A percentile compares a stretch with the other conserved stretches of the same genome.
Evolutionary conservation across 2,888 invertebrate species (phyloP).

Genomic region (Xylophagus ater): DNA sequence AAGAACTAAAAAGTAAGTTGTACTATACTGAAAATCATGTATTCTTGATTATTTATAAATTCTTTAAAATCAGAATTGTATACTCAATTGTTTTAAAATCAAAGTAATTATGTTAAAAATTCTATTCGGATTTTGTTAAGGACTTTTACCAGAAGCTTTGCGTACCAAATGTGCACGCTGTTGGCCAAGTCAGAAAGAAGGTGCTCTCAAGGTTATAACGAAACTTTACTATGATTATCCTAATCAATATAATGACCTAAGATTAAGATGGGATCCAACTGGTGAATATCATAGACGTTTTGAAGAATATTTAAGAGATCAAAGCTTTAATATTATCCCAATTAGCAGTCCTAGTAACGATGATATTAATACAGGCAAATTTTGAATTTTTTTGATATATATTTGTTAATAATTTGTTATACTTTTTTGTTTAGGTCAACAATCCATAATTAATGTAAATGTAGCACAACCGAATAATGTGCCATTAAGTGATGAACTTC

Average conservation of each 20-base stretch:
- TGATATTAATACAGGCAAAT: conserved; percentile 12
- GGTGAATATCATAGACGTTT: conserved; percentile 49
- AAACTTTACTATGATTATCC: conserved; percentile 51
- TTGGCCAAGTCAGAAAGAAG: conserved; percentile 52
- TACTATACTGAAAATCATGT: not conserved
- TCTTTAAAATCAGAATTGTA: no score
- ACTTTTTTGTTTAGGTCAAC: no score
- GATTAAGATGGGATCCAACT: conserved; percentile 58
- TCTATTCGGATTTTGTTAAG: conserved; percentile 37
- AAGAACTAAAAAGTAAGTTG: conserved; percentile 59
- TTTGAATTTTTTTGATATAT: no score
- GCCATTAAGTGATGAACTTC: no score
- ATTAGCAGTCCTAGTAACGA: conserved; percentile 16
- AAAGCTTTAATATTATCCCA: conserved; percentile 23
- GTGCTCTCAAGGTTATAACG: conserved; percentile 56
- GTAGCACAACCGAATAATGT: no score
- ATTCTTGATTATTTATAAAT: no score
- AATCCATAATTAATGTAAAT: no score
- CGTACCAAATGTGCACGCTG: conserved; percentile 54
- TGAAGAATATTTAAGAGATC: conserved; percentile 30
- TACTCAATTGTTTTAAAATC: not conserved
- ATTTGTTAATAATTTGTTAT: no score
- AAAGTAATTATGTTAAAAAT: not conserved
- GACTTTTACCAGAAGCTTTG: conserved; percentile 58
- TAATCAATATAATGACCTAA: conserved; percentile 55